Base-by-base conservation (phyloP, 2,797 vertebrate species). In the Rallus crepitans region DNA sequence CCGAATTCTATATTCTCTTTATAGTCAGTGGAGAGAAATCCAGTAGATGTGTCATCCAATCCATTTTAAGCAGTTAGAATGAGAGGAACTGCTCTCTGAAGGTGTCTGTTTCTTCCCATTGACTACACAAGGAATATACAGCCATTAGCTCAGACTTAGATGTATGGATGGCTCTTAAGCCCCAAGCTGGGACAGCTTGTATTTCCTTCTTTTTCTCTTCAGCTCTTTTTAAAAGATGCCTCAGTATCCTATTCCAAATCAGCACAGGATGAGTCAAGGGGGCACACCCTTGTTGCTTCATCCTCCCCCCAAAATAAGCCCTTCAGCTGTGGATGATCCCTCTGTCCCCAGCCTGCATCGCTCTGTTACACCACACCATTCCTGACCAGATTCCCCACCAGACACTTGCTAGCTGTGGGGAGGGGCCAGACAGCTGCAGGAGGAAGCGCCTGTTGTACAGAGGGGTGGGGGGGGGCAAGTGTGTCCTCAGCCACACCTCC, bases 271-370 rank as follows among this genome's bases (percentile, higher is more conserved):
- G 0, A 83, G 31, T n/a, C 63, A 87, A 48, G 12, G 42, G 60
- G 50, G 15, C 30, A 79, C 42, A 72, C 19, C n/a, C 30, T 70
- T 59, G 45, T 40, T 82, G n/a, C 35, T 84, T 66, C 73, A 84
- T 73, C 45, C 60, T 72, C 90, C 25, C 48, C 59, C 66, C 52
- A 89, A 23, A 95, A 94, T 94, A 89, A 96, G 73, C 63, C n/a
- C 39, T 66, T 95, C 92, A 96, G 95, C 94, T 97, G 95, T 93
- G 63, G 56, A 13, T 1, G n/a, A 27, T 47, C 59, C 60, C 45
- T 71, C 47, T 50, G 55, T 61, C 66, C 21, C 23, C n/a, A 89
- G 63, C 12, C 56, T 33, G 42, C 5, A 1, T 27, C 33, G 11
- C 53, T 95, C 3, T 0, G 1, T 86, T 61, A 47, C 28, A 91